Evolutionary conservation across 2,797 vertebrate genomes (phyloP), one percentile per base, ranked within the genome.

Genomic region (Xenopus petersii): DNA sequence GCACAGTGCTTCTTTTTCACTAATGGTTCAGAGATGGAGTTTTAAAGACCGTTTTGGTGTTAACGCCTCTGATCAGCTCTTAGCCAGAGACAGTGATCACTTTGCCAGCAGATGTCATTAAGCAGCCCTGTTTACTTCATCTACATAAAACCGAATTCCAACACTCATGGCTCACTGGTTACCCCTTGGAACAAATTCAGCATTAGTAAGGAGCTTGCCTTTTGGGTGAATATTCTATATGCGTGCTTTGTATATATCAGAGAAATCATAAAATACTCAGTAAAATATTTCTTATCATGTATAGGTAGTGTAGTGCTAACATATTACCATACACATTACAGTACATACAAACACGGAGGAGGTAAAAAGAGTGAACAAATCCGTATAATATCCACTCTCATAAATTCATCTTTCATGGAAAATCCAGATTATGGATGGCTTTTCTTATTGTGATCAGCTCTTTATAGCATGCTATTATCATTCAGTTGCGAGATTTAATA

Each of bases 401-500:
- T 5, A 42, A 42, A 42, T 6, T 42, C 5, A 42, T 42, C 36
- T 42, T 42, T 42, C 36, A 6, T 42, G 36, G 8, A 42, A 42
- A 42, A 42, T 42, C 36, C 36, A 42, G 36, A 42, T 42, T 42
- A 5, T 7, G 36, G 5, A 42, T 9, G 36, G 8, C 36, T 42
- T 9, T 42, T 42, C 3, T 42, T 5, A 42, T 5, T 42, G 36
- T 42, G 36, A 42, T 42, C 36, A 42, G 36, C 36, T 42, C 49
- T 51, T 12, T 51, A 51, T 51, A 12, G 49, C 11, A 73, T 68
- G n/a, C 76, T 60, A 26, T 64, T 55, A 65, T 73, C 64, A 73
- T 64, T 73, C 64, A 66, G 49, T 78, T 73, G 46, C 10, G 33
- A 71, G 66, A 64, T 64, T 77, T 70, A 30, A 64, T 66, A 64